A percentile compares a stretch with the other conserved stretches of the same genome.
phyloP scores from a whole-genome alignment of 2,797 vertebrate genomes.

The Thalassophryne amazonica region DNA sequence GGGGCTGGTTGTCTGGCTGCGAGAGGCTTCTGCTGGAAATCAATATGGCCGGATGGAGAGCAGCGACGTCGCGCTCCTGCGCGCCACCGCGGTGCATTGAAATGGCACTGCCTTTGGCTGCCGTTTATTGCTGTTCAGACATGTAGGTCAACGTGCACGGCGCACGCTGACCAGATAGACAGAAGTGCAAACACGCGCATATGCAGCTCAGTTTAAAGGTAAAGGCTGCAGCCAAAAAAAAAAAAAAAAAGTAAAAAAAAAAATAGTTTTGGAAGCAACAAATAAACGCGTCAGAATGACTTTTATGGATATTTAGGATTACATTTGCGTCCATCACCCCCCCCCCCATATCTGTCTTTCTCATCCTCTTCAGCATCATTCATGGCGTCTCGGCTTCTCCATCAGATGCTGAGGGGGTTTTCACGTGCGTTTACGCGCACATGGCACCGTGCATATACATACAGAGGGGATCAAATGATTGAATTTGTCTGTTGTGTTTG shows the following conservation, averaged over 20 bases:
- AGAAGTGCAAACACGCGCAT: too few relatives aligned
- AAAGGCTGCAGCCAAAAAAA: too few relatives aligned
- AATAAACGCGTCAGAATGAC: too few relatives aligned
- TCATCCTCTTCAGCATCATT: neutral
- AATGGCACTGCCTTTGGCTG: slow-evolving; percentile 80
- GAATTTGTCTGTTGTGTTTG: slow-evolving; percentile 22
- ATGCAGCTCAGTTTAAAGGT: too few relatives aligned
- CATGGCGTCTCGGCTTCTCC: slow-evolving; percentile 51
- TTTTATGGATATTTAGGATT: too few relatives aligned
- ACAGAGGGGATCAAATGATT: too few relatives aligned
- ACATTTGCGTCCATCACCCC: neutral
- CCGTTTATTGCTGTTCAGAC: slow-evolving; percentile 80
- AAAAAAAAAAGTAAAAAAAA: too few relatives aligned
- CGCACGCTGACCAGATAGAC: slow-evolving; percentile 61
- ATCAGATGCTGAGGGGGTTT: too few relatives aligned
- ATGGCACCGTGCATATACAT: too few relatives aligned
- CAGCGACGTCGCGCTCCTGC: slow-evolving; percentile 66
- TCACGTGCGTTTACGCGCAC: too few relatives aligned
- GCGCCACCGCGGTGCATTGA: slow-evolving; percentile 79
- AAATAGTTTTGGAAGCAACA: too few relatives aligned
- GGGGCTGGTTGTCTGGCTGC: slow-evolving; percentile 73
- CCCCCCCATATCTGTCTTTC: too few relatives aligned
- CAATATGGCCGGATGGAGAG: slow-evolving; percentile 84
- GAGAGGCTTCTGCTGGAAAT: slow-evolving; percentile 81
- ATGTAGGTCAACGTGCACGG: slow-evolving; percentile 78